phyloP scores from a whole-genome alignment of 2,113 vertebrate species.

The Ellobius talpinus region DNA sequence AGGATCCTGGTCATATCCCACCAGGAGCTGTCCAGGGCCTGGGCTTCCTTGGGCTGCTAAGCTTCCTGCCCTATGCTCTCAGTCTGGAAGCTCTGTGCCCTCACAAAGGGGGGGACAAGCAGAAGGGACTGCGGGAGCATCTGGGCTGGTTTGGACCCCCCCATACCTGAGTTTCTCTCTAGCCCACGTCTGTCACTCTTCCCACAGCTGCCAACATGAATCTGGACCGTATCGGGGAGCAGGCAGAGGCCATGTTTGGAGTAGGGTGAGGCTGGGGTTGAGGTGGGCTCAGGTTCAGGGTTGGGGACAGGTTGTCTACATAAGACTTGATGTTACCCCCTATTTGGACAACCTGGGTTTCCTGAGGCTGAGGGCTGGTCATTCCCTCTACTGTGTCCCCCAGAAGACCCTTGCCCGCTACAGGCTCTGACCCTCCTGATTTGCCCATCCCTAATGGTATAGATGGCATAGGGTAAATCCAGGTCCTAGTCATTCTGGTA shows the following conservation, averaged over 20 bases:
- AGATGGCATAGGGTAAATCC: fast-evolving
- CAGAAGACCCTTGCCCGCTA: background rate
- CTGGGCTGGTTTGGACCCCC: too few relatives aligned
- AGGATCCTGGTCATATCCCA: background rate
- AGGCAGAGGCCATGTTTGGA: slow-evolving; percentile 98
- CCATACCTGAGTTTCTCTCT: background rate
- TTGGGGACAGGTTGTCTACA: background rate
- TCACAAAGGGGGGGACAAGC: background rate
- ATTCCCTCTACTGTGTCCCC: background rate
- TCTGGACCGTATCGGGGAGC: slow-evolving; percentile 95
- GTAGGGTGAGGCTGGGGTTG: slow-evolving; percentile 91
- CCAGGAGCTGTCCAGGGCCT: too few relatives aligned
- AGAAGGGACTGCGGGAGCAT: too few relatives aligned
- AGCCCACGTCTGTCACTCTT: background rate
- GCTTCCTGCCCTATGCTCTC: background rate
- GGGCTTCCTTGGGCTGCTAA: background rate
- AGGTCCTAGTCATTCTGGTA: background rate
- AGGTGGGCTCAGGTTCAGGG: background rate
- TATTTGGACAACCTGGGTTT: background rate
- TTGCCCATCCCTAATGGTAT: background rate
- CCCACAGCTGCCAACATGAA: slow-evolving; percentile 92
- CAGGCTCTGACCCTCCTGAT: background rate
- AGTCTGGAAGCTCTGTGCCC: background rate
- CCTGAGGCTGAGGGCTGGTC: too few relatives aligned
- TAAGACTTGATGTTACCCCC: background rate